These are phyloP conservation scores for Triplophysa dalaica DNA, from an alignment of 2,113 vertebrate species.

Conservation along the genomic window DNA sequence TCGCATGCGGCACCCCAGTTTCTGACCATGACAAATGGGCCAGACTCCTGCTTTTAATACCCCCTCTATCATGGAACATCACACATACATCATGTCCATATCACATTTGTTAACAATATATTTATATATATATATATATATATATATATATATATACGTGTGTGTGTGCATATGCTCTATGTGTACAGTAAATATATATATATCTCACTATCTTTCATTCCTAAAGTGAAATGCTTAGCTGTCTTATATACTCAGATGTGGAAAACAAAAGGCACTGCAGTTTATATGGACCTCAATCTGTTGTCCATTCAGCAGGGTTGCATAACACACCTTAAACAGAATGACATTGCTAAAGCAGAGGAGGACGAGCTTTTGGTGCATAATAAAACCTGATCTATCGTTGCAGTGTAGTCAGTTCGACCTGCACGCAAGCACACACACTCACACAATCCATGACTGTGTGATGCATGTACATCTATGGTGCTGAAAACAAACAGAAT, in stretches of 20 bases:
- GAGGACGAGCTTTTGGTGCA: constrained; percentile 69
- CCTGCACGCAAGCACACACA: constrained; percentile 51
- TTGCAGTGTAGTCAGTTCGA: constrained; percentile 65
- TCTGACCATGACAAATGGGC: constrained; percentile 68
- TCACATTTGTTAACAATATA: background rate
- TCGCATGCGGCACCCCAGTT: constrained; percentile 64
- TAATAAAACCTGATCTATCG: constrained; percentile 75
- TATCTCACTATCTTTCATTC: background rate
- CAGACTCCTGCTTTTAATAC: constrained; percentile 44
- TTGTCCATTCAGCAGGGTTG: constrained; percentile 70
- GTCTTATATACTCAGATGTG: background rate
- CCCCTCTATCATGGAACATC: constrained; percentile 38
- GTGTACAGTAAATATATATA: no score
- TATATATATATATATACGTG: no score
- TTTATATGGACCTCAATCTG: constrained; percentile 43
- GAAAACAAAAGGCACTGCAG: constrained; percentile 14
- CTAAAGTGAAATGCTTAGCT: background rate
- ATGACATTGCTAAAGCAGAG: constrained; percentile 71
- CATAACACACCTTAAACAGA: constrained; percentile 48
- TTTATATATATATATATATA: no score
- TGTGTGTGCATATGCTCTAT: no score
- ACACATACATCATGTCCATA: constrained; percentile 24
- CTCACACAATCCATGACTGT: background rate
- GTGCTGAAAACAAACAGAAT: background rate
- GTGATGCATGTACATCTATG: background rate